Evolutionary conservation across 1,140 invertebrate genomes (phyloP).

Genomic region (Hyphantria cunea): DNA sequence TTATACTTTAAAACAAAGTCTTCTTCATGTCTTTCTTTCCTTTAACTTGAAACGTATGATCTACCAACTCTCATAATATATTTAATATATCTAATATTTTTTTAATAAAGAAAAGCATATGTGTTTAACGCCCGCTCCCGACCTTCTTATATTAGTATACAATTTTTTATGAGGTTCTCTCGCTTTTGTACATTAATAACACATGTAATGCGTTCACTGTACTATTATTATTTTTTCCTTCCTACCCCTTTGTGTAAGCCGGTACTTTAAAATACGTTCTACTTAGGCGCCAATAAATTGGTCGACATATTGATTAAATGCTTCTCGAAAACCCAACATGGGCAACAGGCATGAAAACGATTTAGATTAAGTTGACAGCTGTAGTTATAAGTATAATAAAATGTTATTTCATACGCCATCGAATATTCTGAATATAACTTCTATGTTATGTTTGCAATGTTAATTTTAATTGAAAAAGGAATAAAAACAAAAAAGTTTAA

Average conservation of each 20-base stretch:
- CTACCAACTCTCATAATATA: no score
- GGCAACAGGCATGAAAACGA: slow-evolving; percentile 27
- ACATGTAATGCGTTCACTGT: slow-evolving; percentile 26
- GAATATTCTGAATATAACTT: no score
- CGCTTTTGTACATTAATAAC: slow-evolving; percentile 29
- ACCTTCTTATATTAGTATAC: slow-evolving; percentile 27
- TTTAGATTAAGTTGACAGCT: slow-evolving; percentile 25
- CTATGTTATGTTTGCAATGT: no score
- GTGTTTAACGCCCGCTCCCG: slow-evolving; percentile 19
- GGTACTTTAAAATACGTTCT: slow-evolving; percentile 18
- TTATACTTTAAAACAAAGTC: no score
- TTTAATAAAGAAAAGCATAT: slow-evolving; percentile 1
- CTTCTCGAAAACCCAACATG: slow-evolving; percentile 14
- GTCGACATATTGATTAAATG: slow-evolving; percentile 25
- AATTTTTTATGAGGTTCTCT: slow-evolving; percentile 18
- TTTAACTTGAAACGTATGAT: no score
- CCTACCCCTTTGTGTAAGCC: slow-evolving; percentile 12
- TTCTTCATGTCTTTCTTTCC: no score
- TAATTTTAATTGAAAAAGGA: no score
- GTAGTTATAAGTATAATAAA: no score
- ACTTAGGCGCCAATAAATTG: slow-evolving; percentile 12
- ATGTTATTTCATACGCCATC: not conserved
- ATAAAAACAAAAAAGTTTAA: no score
- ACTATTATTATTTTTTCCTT: slow-evolving; percentile 25
- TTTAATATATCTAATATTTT: slow-evolving; percentile 1